phyloP scores from a whole-genome alignment of 2,797 vertebrate species.

The Characodon lateralis region DNA sequence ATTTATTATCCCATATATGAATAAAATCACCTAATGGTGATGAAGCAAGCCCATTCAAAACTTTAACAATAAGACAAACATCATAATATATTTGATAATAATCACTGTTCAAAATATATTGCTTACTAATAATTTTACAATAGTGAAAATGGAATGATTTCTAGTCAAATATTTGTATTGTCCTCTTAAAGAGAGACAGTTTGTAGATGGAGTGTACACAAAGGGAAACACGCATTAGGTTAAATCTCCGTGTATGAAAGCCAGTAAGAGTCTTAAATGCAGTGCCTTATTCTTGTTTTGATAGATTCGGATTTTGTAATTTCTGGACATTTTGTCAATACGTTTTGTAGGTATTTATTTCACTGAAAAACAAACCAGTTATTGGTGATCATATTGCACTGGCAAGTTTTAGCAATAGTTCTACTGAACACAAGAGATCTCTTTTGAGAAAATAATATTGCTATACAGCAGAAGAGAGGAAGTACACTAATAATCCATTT shows the following conservation, averaged over 20 bases:
- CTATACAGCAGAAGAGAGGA: not conserved
- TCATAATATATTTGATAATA: too few species aligned
- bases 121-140: too few species aligned
- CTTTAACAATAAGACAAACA: too few species aligned
- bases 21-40: too few species aligned
- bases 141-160: too few species aligned
- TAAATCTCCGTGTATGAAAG: not conserved
- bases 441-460: not conserved
- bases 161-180: too few species aligned
- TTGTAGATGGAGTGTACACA: too few species aligned
- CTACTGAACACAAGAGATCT: not conserved
- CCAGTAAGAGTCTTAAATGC: not conserved
- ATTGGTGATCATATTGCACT: not conserved
- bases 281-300: not conserved
- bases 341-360: not conserved
- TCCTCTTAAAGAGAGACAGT: too few species aligned
- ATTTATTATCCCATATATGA: too few species aligned
- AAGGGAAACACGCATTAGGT: too few species aligned
- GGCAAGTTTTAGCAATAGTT: not conserved
- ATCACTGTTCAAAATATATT: too few species aligned
- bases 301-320: not conserved
- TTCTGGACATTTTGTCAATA: not conserved
- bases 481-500: not conserved
- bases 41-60: too few species aligned
- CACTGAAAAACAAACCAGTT: not conserved